Percentiles rank a stretch among this genome's conserved stretches.
Evolutionary conservation across 1,140 invertebrate genomes (phyloP).

Genomic region (Papilio xuthus): DNA sequence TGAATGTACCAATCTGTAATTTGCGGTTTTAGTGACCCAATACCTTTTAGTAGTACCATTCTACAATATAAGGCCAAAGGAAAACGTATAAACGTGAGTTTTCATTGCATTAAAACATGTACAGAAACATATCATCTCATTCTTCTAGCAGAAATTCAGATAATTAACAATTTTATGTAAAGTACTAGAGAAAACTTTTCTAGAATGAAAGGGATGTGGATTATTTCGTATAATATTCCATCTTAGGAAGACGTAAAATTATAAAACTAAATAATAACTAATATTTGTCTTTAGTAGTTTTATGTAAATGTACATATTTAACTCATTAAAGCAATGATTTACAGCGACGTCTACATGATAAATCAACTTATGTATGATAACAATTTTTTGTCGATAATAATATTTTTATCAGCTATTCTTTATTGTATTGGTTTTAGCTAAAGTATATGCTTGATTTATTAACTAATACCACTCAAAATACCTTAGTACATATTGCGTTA

Average conservation of each 20-base stretch:
- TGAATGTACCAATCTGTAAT: neutral
- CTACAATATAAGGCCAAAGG: neutral
- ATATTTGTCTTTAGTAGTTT: neutral
- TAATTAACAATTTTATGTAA: too few relatives aligned
- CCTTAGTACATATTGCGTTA: too few relatives aligned
- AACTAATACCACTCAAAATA: neutral
- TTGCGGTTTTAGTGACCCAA: slow-evolving; percentile 7
- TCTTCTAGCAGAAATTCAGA: too few relatives aligned
- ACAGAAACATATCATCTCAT: too few relatives aligned
- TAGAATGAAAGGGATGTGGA: too few relatives aligned
- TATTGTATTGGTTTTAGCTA: neutral
- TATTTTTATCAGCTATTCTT: neutral
- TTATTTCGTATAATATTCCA: too few relatives aligned
- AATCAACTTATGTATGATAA: neutral
- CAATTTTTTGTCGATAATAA: neutral
- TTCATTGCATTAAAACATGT: too few relatives aligned
- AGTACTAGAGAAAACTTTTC: too few relatives aligned
- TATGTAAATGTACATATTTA: neutral
- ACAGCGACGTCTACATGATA: neutral
- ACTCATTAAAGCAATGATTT: neutral
- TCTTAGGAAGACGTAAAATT: neutral
- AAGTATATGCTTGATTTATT: neutral
- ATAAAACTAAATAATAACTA: neutral
- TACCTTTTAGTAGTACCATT: neutral
- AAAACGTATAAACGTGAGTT: too few relatives aligned